These are phyloP conservation scores for Nephotettix cincticeps DNA, from an alignment of 1,140 invertebrate species.

Conservation along the genomic window DNA sequence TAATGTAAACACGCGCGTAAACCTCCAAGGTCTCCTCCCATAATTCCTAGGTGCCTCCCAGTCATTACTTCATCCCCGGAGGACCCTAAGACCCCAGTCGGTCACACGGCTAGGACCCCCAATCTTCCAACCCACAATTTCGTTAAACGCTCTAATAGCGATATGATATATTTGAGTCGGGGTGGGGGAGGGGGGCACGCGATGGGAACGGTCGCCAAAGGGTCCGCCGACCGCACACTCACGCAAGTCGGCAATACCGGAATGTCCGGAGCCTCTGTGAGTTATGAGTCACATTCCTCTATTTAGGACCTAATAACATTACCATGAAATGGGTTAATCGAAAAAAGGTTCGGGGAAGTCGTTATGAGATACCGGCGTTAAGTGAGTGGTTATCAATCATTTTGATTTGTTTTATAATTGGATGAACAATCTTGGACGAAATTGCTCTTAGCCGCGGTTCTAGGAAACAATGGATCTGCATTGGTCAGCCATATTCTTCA, in stretches of 20 bases:
- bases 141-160: slow-evolving; percentile 17
- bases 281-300: background rate
- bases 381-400: too few species aligned
- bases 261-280: background rate
- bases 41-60: too few species aligned
- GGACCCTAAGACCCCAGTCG: background rate
- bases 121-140: slow-evolving; percentile 7
- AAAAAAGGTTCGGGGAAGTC: background rate
- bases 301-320: background rate
- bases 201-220: slow-evolving; percentile 8
- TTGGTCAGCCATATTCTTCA: too few species aligned
- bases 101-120: background rate
- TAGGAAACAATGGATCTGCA: too few species aligned
- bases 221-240: background rate
- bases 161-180: slow-evolving; percentile 11
- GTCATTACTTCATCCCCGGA: too few species aligned
- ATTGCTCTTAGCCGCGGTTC: too few species aligned
- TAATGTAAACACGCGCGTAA: too few species aligned
- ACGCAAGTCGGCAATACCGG: background rate
- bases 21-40: too few species aligned
- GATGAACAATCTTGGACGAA: too few species aligned
- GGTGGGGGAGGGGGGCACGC: background rate
- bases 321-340: background rate
- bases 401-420: too few species aligned
- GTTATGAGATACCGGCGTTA: too few species aligned